Evolutionary conservation across 1,140 invertebrate genomes (phyloP), one percentile per base, ranked within the genome.

Genomic region (Anastrepha ludens): DNA sequence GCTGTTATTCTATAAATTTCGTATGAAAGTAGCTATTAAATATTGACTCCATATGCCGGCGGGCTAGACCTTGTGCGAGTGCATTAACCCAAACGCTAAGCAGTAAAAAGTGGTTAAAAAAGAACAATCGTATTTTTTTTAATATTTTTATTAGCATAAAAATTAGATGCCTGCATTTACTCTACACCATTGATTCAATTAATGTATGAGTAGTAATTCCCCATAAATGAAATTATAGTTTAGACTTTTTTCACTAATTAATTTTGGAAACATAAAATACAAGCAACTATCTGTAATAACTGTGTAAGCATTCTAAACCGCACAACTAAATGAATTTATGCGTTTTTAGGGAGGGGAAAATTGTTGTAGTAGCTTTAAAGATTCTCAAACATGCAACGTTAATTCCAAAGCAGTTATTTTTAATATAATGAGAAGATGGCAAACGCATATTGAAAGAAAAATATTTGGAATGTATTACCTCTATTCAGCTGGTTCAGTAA

Each of bases 1-100:
- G 74, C 74, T 55, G 74, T 55, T 47, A 55, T 58, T 81, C 74
- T 81, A 81, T 81, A 81, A 81, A 55, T 81, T 81, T 81, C 20
- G 50, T 9, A 17, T 50, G 17, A 50, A 81, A 81, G 47, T n/a
- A 55, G 74, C 47, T 81, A 81, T 81, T 55, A 58, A 81, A 55
- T 58, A 81, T 81, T 55, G 74, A 81, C 47, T 81, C 74, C 47
- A 55, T 81, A 55, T 81, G 74, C 47, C 55, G 74, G 44, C 44
- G 3, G n/a, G 6, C 8, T 39, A 29, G 39, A 44, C 11, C 3
- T 6, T 70, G 41, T 47, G 67, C 20, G 47, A 78, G 74, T 81
- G 50, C 74, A 81, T 81, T 81, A 81, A 81, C 74, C 74, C 55
- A 17, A 15, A 41, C n/a, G 41, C 15, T 20, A 3, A 47, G n/a